Conservation (phyloP, 2,797 vertebrate genomes). For the Hippocampus kuda region DNA sequence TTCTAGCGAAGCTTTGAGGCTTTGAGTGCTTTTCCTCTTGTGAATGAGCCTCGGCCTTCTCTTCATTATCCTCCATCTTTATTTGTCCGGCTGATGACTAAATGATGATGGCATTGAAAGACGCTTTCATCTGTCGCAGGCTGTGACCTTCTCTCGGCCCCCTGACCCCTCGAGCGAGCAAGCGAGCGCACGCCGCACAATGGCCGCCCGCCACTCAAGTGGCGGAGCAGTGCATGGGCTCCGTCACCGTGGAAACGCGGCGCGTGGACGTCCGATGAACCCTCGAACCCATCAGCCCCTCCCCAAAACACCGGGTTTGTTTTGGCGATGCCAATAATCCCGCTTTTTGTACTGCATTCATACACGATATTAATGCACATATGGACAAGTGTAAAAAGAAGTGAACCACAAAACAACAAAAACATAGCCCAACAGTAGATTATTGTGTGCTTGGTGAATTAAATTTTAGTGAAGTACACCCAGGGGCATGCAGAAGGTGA, state of each 20-base stretch:
- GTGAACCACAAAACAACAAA: no score
- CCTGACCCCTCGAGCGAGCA: slow-evolving; percentile 45
- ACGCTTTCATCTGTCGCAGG: slow-evolving; percentile 79
- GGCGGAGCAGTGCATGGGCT: slow-evolving; percentile 67
- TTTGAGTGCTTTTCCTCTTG: not conserved
- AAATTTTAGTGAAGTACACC: no score
- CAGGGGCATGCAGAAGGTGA: no score
- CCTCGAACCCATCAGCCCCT: not conserved
- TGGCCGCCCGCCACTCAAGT: slow-evolving; percentile 67
- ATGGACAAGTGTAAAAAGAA: no score
- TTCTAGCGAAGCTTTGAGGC: not conserved
- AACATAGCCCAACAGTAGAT: no score
- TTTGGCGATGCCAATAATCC: no score
- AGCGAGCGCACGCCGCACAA: slow-evolving; percentile 45
- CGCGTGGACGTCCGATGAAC: slow-evolving; percentile 8
- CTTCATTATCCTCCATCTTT: slow-evolving; percentile 30
- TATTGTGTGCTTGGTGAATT: no score
- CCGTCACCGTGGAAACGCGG: slow-evolving; percentile 77
- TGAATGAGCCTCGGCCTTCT: slow-evolving; percentile 20
- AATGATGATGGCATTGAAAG: slow-evolving; percentile 86
- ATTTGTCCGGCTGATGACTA: slow-evolving; percentile 72
- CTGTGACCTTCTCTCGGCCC: slow-evolving; percentile 47
- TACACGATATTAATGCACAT: no score
- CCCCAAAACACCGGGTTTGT: not conserved
- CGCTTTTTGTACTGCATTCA: no score